Conservation (phyloP, 1,140 invertebrate species). For the Drosophila tsacasi region DNA sequence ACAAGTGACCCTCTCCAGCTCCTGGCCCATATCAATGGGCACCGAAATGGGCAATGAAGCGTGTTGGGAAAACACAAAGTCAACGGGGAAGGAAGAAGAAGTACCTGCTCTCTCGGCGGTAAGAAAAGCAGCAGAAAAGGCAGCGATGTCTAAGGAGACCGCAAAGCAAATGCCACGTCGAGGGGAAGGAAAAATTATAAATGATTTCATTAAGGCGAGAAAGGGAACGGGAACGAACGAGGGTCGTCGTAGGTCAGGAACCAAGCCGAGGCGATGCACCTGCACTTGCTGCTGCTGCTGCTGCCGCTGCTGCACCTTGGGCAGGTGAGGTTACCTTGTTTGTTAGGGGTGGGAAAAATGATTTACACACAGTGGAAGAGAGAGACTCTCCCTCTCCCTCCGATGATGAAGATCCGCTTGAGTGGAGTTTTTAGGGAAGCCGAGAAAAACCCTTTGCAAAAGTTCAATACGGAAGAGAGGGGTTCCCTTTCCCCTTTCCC, state of each 20-base stretch:
- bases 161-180: constrained; percentile 14
- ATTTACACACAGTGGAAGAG: constrained; percentile 60
- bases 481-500: not conserved
- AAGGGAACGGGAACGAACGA: constrained; percentile 11
- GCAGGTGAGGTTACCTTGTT: constrained; percentile 36
- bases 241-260: constrained; percentile 56
- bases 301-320: constrained; percentile 27
- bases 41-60: constrained; percentile 18
- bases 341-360: constrained; percentile 78
- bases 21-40: constrained; percentile 45
- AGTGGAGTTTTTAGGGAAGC: constrained; percentile 27
- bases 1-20: constrained; percentile 7
- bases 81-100: constrained; percentile 1
- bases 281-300: constrained; percentile 19
- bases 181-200: constrained; percentile 69
- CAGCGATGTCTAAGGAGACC: constrained; percentile 13
- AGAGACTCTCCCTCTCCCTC: not conserved
- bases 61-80: constrained; percentile 37
- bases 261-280: constrained; percentile 31
- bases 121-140: constrained; percentile 24
- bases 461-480: constrained; percentile 45
- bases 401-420: constrained; percentile 43
- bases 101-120: not conserved
- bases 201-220: constrained; percentile 71
- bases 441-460: constrained; percentile 46